Evolutionary conservation across 2,113 vertebrate genomes (phyloP).

Genomic region (Cromileptes altivelis): DNA sequence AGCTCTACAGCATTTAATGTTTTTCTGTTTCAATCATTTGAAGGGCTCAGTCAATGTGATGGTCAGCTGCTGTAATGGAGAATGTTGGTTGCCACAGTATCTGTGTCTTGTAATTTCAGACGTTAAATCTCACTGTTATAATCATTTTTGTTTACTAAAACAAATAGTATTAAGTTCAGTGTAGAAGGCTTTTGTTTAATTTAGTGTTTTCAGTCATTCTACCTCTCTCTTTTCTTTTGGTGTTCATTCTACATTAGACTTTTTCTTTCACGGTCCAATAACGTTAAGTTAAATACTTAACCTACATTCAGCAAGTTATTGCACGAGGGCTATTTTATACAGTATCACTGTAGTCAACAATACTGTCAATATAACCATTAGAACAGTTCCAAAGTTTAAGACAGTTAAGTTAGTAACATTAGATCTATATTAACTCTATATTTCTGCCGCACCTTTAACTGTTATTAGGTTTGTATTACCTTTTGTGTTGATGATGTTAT

Average conservation of each 20-base stretch:
- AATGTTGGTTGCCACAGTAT: background rate
- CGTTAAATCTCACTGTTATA: background rate
- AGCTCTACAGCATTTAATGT: conserved; percentile 11
- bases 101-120: background rate
- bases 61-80: background rate
- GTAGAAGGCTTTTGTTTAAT: conserved; percentile 11
- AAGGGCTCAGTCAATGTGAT: background rate
- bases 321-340: conserved; percentile 9
- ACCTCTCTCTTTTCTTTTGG: conserved; percentile 41
- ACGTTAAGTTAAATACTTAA: background rate
- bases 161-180: background rate
- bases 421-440: background rate
- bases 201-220: conserved; percentile 39
- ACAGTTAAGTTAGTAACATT: background rate
- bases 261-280: conserved; percentile 8
- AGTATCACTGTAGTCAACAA: background rate
- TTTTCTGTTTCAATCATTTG: background rate
- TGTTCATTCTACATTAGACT: background rate
- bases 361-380: conserved; percentile 2
- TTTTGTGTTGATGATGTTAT: background rate
- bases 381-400: background rate
- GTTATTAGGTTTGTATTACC: background rate
- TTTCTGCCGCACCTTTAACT: background rate
- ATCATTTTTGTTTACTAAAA: background rate
- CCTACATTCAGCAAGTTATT: conserved; percentile 8